Conservation (phyloP, 2,888 invertebrate genomes). For the Calliopum simillimum region DNA sequence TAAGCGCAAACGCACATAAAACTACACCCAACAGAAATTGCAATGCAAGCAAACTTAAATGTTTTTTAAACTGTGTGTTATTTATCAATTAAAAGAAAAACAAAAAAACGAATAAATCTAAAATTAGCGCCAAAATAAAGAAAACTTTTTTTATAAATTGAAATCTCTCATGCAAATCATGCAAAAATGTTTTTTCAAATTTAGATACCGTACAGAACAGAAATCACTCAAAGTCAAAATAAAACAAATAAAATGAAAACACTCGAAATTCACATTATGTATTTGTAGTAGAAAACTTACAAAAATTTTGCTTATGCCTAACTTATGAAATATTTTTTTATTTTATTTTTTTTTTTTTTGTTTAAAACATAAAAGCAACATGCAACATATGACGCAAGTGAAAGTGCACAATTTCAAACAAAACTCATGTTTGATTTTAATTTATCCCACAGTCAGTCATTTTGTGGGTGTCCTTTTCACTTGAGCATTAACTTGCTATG, state of each 20-base stretch:
- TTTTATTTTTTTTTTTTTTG: too few relatives aligned
- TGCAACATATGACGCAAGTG: too few relatives aligned
- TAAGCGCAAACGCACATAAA: slow-evolving; percentile 9
- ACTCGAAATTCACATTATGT: not conserved
- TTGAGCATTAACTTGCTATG: too few relatives aligned
- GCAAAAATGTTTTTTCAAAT: not conserved
- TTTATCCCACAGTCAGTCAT: too few relatives aligned
- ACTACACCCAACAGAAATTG: not conserved
- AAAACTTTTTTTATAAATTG: not conserved
- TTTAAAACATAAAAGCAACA: too few relatives aligned
- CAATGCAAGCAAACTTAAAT: slow-evolving; percentile 20
- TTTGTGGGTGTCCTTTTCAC: too few relatives aligned
- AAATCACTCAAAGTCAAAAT: not conserved
- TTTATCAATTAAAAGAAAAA: slow-evolving; percentile 1
- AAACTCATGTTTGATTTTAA: too few relatives aligned
- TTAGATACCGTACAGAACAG: slow-evolving; percentile 1
- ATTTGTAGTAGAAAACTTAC: too few relatives aligned
- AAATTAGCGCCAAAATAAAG: slow-evolving; percentile 8
- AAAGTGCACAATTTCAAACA: too few relatives aligned
- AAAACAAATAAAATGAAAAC: not conserved
- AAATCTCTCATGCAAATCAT: not conserved
- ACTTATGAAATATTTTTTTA: too few relatives aligned
- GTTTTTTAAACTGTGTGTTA: not conserved
- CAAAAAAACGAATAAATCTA: not conserved
- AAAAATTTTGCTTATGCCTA: too few relatives aligned